Percentiles rank a stretch among this genome's conserved stretches.
phyloP scores from a whole-genome alignment of 2,797 vertebrate genomes.

The Hapalemur alaotrensis region DNA sequence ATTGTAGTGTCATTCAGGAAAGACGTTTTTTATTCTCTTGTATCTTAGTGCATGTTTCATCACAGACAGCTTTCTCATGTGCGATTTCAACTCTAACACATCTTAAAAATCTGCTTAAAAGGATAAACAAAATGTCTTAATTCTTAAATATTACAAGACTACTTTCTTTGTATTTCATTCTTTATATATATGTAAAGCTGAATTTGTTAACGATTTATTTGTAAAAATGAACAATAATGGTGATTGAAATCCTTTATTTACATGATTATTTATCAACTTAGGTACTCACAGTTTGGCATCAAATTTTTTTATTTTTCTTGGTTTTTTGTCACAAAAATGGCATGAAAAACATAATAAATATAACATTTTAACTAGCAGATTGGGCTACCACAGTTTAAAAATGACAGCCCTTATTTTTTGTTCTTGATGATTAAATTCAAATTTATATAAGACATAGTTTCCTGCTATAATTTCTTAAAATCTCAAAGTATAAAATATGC shows the following conservation, averaged over 20 bases:
- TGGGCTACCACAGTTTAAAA: not conserved
- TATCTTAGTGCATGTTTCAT: not conserved
- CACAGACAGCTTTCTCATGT: not conserved
- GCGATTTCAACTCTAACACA: not conserved
- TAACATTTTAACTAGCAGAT: not conserved
- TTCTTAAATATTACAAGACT: not conserved
- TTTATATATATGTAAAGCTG: not conserved
- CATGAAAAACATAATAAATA: not conserved
- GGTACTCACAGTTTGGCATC: not conserved
- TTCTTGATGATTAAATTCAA: not conserved
- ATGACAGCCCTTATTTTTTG: not conserved
- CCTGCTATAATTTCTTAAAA: not conserved
- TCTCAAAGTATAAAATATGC: not conserved
- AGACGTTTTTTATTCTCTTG: not conserved
- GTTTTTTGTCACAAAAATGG: not conserved
- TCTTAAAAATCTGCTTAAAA: not conserved
- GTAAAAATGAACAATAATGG: not conserved
- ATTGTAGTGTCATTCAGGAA: not conserved
- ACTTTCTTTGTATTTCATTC: not conserved
- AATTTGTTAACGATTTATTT: slow-evolving; percentile 1
- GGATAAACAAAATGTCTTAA: not conserved
- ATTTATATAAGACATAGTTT: not conserved
- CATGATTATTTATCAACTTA: not conserved
- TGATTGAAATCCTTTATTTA: not conserved
- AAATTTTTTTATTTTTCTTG: not conserved